Evolutionary conservation across 2,888 invertebrate species (phyloP).

Genomic region (Drymonia ruficornis): DNA sequence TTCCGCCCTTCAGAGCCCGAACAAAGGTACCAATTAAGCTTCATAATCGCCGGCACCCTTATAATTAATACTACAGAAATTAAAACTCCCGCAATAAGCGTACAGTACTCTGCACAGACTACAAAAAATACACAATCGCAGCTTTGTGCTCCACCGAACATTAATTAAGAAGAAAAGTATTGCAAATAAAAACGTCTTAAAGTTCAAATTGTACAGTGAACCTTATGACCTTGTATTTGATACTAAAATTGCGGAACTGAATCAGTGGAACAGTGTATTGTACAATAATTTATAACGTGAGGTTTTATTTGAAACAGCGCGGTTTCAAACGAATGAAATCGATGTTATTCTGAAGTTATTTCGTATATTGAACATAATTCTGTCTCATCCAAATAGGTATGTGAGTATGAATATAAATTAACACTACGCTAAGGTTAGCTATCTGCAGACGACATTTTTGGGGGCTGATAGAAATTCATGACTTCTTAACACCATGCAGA

Average conservation of each 20-base stretch:
- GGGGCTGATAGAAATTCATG: too few species aligned
- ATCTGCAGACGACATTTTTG: too few species aligned
- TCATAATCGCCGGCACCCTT: conserved; percentile 71
- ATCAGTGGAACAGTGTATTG: conserved; percentile 35
- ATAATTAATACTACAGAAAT: conserved; percentile 77
- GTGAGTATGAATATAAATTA: too few species aligned
- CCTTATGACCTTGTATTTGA: conserved; percentile 35
- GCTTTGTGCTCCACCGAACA: conserved; percentile 75
- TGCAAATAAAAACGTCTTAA: conserved; percentile 54
- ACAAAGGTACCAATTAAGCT: conserved; percentile 74
- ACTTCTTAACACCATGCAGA: too few species aligned
- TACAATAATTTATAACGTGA: conserved; percentile 23
- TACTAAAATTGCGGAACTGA: conserved; percentile 32
- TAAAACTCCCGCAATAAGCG: conserved; percentile 69
- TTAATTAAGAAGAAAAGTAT: conserved; percentile 74
- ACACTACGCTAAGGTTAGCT: too few species aligned
- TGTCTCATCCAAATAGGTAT: too few species aligned
- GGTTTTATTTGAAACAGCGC: conserved; percentile 60
- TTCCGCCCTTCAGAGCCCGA: conserved; percentile 55
- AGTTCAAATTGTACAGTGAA: conserved; percentile 36
- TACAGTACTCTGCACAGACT: conserved; percentile 45
- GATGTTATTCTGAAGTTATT: not conserved
- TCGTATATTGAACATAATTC: too few species aligned
- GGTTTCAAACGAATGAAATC: conserved; percentile 48
- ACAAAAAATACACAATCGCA: conserved; percentile 73